phyloP scores from a whole-genome alignment of 2,888 invertebrate genomes.

The Exephanes ischioxanthus region DNA sequence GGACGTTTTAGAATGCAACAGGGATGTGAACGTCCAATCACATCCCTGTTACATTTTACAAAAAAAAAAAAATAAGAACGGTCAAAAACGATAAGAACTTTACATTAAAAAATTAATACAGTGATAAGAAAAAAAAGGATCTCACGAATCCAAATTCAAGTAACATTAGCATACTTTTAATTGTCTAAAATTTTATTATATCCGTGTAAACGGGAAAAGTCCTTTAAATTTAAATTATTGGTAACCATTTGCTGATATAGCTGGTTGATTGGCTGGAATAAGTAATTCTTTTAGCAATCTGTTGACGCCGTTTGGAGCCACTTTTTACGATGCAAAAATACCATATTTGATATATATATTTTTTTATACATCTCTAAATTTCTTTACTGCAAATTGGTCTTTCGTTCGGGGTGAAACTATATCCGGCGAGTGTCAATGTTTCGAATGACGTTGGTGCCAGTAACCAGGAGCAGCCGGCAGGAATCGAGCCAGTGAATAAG shows the following conservation, averaged over 20 bases:
- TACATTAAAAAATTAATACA: too few relatives aligned
- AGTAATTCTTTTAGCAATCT: neutral
- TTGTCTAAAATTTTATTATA: too few relatives aligned
- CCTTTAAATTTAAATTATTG: too few relatives aligned
- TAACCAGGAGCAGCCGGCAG: slow-evolving; percentile 39
- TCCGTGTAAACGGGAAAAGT: too few relatives aligned
- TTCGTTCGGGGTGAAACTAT: neutral
- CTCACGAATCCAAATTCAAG: neutral
- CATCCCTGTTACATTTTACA: neutral
- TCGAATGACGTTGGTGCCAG: neutral
- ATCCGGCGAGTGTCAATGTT: neutral
- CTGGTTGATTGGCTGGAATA: neutral
- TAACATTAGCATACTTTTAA: neutral
- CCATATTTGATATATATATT: neutral
- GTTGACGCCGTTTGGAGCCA: too few relatives aligned
- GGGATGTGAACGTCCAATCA: too few relatives aligned
- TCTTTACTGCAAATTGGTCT: neutral
- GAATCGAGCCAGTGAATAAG: slow-evolving; percentile 66
- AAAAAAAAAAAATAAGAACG: too few relatives aligned
- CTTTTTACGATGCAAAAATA: neutral
- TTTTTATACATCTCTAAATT: neutral
- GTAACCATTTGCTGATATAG: too few relatives aligned
- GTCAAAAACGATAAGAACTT: neutral
- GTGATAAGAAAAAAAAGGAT: neutral
- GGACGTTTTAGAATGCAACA: neutral